Percentiles rank a stretch among this genome's conserved stretches.
Evolutionary conservation across 2,113 vertebrate genomes (phyloP).

Genomic region (Cinclus mexicanus): DNA sequence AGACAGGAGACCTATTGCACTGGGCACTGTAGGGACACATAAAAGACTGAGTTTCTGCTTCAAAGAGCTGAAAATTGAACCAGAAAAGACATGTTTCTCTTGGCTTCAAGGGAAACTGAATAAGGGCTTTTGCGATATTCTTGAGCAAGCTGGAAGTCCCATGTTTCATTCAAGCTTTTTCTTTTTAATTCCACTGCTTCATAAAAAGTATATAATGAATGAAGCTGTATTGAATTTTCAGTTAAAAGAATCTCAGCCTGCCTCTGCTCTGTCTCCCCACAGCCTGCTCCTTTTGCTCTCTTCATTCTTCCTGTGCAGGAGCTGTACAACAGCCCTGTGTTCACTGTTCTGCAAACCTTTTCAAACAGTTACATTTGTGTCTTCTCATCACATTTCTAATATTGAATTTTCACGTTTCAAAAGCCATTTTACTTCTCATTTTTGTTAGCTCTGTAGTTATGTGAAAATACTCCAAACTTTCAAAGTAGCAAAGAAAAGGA

Average conservation of each 20-base stretch:
- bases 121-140: conserved; percentile 37
- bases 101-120: conserved; percentile 50
- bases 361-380: conserved; percentile 1
- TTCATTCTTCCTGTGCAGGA: conserved; percentile 4
- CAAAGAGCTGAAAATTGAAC: conserved; percentile 56
- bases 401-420: conserved; percentile 23
- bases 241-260: conserved; percentile 16
- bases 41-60: conserved; percentile 55
- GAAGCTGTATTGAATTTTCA: conserved; percentile 34
- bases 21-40: conserved; percentile 34
- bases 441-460: not conserved
- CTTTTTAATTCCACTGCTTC: conserved; percentile 20
- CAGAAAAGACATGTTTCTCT: conserved; percentile 36
- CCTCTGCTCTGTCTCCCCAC: not conserved
- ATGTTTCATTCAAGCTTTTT: conserved; percentile 24
- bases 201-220: conserved; percentile 32
- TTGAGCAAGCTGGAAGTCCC: conserved; percentile 8
- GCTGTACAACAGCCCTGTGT: not conserved
- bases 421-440: not conserved
- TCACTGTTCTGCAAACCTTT: conserved; percentile 12
- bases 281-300: conserved; percentile 2
- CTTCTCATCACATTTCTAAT: conserved; percentile 29
- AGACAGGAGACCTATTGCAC: conserved; percentile 44
- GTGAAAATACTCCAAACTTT: not conserved
- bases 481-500: not conserved